Evolutionary conservation across 2,113 vertebrate species (phyloP), one percentile per base, ranked within the genome.

Genomic region (Ctenodactylus gundi): DNA sequence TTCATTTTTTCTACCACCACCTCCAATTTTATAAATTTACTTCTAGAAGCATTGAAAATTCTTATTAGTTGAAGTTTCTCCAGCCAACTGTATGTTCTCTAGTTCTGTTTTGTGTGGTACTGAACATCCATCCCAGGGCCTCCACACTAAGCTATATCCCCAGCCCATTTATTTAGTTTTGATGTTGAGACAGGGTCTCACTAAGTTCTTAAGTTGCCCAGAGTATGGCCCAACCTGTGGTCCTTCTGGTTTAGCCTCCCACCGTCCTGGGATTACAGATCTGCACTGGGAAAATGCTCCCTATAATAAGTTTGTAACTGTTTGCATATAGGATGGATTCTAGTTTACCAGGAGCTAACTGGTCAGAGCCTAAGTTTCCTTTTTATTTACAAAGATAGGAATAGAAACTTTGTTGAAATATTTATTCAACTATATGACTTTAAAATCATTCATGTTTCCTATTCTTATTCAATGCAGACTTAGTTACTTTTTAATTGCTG

Each of bases 241-340:
- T n/a, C n/a, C n/a, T n/a, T n/a, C n/a, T n/a, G n/a, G n/a, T n/a
- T n/a, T n/a, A n/a, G n/a, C n/a, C n/a, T n/a, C n/a, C n/a, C n/a
- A n/a, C n/a, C n/a, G n/a, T n/a, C n/a, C n/a, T n/a, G n/a, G n/a
- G n/a, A n/a, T n/a, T n/a, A n/a, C n/a, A n/a, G n/a, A n/a, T n/a
- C n/a, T n/a, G n/a, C n/a, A n/a, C n/a, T n/a, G n/a, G n/a, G 58
- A 84, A 81, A 88, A 87, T 18, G 2, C 0, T 4, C 31, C 65
- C 95, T 84, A 87, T 57, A 86, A 93, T 85, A 14, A 89, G 57
- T 78, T 83, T 94, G 5, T 77, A 87, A 83, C 9, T 34, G 82
- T 58, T 93, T 76, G 44, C 89, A 62, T 75, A 77, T 80, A 53
- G 93, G 4, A 68, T 34, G 62, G 5, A 51, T 84, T 76, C 39